phyloP scores from a whole-genome alignment of 2,888 invertebrate genomes.

The Drosophila basisetae region DNA sequence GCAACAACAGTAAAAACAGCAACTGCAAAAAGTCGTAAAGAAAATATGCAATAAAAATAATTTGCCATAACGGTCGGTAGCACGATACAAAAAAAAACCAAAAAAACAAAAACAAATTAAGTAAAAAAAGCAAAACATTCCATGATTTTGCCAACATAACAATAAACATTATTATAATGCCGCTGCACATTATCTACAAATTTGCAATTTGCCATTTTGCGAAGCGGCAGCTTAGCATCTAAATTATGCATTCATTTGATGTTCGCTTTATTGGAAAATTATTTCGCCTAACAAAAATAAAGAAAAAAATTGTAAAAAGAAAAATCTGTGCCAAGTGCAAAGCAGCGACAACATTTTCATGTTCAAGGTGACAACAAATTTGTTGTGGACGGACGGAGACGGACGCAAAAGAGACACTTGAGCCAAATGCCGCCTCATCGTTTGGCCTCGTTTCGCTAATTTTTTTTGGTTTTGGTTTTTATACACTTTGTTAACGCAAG shows the following conservation, averaged over 20 bases:
- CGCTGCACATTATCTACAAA: slow-evolving; percentile 42
- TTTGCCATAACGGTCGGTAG: slow-evolving; percentile 49
- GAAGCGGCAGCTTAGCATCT: neutral
- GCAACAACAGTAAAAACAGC: slow-evolving; percentile 27
- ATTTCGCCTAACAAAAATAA: slow-evolving; percentile 20
- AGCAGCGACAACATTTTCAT: slow-evolving; percentile 68
- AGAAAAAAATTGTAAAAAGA: neutral
- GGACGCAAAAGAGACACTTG: slow-evolving; percentile 43
- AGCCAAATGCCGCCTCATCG: slow-evolving; percentile 70
- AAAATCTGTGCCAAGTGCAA: slow-evolving; percentile 82
- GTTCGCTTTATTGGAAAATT: slow-evolving; percentile 53
- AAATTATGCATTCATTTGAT: slow-evolving; percentile 28
- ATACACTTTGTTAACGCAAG: neutral
- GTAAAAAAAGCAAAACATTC: slow-evolving; percentile 11
- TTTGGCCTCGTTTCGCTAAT: slow-evolving; percentile 59
- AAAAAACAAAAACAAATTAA: neutral
- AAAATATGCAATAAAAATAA: slow-evolving; percentile 77
- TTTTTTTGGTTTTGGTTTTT: slow-evolving; percentile 20
- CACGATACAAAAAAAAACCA: slow-evolving; percentile 6
- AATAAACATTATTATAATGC: slow-evolving; percentile 43
- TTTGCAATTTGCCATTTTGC: slow-evolving; percentile 38
- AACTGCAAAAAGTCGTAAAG: slow-evolving; percentile 53
- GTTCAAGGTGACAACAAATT: slow-evolving; percentile 78
- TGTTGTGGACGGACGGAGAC: slow-evolving; percentile 12
- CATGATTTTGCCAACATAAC: slow-evolving; percentile 39